Conservation (phyloP, 2,888 invertebrate genomes). For the Diarsia rubi region DNA sequence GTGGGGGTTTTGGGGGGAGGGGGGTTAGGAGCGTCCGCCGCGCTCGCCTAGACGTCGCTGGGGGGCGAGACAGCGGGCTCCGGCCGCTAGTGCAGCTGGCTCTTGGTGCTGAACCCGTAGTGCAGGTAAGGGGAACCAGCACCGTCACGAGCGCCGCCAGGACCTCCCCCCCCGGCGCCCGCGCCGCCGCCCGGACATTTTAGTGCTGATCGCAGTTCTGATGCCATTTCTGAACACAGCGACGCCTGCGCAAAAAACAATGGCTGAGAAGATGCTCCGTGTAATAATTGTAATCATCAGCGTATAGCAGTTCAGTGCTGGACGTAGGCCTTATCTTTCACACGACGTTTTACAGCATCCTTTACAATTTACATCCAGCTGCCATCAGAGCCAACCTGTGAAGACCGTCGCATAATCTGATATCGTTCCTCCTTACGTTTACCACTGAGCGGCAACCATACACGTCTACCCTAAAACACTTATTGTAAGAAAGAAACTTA, state of each 20-base stretch:
- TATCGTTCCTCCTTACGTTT: no score
- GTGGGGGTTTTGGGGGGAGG: constrained; percentile 12
- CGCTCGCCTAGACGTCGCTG: constrained; percentile 83
- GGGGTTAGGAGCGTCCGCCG: constrained; percentile 63
- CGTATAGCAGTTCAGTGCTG: background rate
- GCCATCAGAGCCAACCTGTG: no score
- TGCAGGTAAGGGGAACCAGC: constrained; percentile 92
- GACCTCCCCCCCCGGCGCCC: constrained; percentile 78
- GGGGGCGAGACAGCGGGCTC: constrained; percentile 86
- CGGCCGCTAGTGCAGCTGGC: constrained; percentile 88
- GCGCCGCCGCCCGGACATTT: constrained; percentile 91
- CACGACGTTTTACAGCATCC: background rate
- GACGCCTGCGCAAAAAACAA: constrained; percentile 90
- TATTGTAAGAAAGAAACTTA: constrained; percentile 71
- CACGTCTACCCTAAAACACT: background rate
- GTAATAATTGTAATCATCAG: background rate
- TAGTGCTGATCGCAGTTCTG: constrained; percentile 93
- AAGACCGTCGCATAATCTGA: background rate
- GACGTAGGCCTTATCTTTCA: background rate
- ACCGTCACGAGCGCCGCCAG: constrained; percentile 85
- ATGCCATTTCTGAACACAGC: constrained; percentile 94
- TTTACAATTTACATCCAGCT: background rate
- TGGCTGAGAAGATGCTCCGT: background rate
- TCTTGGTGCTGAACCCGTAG: constrained; percentile 92
- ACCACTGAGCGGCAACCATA: background rate